Percentiles rank a stretch among this genome's conserved stretches.
These are phyloP conservation scores for Dissostichus mawsoni DNA, from an alignment of 2,113 vertebrate genomes.

Conservation along the genomic window DNA sequence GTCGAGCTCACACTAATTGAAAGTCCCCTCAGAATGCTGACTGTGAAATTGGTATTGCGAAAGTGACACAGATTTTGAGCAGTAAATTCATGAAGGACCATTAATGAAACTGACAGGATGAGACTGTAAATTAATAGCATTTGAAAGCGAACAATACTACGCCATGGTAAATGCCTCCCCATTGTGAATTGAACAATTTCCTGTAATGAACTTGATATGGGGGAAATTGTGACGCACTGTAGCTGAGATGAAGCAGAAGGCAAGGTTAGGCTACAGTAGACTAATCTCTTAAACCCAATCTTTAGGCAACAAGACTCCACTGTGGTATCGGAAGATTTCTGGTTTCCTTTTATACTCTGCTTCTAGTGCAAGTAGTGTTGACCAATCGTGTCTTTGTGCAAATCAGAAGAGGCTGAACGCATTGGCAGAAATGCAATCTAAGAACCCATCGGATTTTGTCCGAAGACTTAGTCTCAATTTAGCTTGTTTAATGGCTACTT, in stretches of 20 bases:
- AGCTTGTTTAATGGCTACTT: too few relatives aligned
- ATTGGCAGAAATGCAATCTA: too few relatives aligned
- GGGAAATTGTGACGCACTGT: neutral
- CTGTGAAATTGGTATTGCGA: slow-evolving; percentile 61
- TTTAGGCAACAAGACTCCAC: too few relatives aligned
- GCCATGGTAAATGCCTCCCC: neutral
- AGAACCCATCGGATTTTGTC: too few relatives aligned
- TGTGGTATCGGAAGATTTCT: too few relatives aligned
- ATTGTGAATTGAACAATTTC: slow-evolving; percentile 1
- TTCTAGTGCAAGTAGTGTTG: too few relatives aligned
- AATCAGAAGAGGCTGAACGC: too few relatives aligned
- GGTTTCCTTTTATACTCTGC: too few relatives aligned
- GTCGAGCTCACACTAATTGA: slow-evolving; percentile 66
- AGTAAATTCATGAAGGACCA: slow-evolving; percentile 57
- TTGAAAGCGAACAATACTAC: slow-evolving; percentile 32
- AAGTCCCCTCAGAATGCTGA: slow-evolving; percentile 76
- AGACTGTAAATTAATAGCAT: slow-evolving; percentile 50
- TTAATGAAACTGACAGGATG: slow-evolving; percentile 46
- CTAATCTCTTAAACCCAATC: neutral
- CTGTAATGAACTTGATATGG: slow-evolving; percentile 2
- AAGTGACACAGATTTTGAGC: slow-evolving; percentile 63
- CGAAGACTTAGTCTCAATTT: too few relatives aligned
- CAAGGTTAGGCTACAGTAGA: neutral
- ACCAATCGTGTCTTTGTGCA: too few relatives aligned
- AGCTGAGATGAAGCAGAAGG: slow-evolving; percentile 17